These are phyloP conservation scores for Barnardius zonarius DNA, from an alignment of 2,113 vertebrate genomes.

Conservation along the genomic window DNA sequence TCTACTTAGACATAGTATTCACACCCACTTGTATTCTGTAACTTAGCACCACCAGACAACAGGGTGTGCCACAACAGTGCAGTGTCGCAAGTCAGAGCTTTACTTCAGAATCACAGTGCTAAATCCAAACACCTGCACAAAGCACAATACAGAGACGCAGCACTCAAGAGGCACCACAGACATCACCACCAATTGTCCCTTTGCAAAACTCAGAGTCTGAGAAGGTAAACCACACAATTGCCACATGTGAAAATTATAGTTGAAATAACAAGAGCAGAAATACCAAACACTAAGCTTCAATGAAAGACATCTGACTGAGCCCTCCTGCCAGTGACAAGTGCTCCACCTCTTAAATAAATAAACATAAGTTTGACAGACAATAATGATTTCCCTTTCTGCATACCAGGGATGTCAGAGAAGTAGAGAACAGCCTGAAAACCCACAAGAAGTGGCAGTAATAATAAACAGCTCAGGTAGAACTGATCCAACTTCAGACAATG, in stretches of 20 bases:
- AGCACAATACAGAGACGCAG: neutral
- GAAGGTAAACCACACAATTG: neutral
- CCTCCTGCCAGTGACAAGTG: neutral
- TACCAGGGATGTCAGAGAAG: neutral
- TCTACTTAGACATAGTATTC: neutral
- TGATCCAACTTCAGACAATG: neutral
- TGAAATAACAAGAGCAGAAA: neutral
- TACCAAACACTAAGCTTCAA: neutral
- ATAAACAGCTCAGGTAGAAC: neutral
- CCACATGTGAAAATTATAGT: neutral
- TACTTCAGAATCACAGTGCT: neutral
- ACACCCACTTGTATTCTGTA: neutral
- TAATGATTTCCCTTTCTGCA: neutral
- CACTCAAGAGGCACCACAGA: neutral
- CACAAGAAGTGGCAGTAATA: neutral
- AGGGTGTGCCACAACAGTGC: neutral
- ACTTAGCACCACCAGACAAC: neutral
- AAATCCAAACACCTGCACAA: neutral
- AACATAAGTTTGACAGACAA: neutral
- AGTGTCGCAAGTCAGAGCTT: neutral
- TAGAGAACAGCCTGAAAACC: neutral
- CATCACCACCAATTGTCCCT: neutral
- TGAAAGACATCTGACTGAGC: neutral
- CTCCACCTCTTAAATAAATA: slow-evolving; percentile 11
- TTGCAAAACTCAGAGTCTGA: neutral